Conservation (phyloP, 2,113 vertebrate species). For the Limnothrissa miodon region DNA sequence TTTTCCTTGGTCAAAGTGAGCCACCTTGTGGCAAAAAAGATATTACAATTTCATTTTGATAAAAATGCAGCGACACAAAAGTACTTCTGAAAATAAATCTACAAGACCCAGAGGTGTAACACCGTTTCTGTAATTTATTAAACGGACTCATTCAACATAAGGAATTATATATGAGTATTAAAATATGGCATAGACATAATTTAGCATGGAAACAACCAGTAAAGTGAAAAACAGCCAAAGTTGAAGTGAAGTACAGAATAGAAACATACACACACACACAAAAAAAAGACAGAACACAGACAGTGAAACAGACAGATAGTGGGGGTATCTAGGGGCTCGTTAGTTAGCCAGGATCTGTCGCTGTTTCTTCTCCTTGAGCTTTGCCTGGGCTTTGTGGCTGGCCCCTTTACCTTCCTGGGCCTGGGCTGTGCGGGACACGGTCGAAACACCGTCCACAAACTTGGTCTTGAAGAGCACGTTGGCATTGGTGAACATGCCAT, state of each 20-base stretch:
- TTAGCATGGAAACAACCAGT: neutral
- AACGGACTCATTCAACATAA: neutral
- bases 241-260: neutral
- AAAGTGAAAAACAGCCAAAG: neutral
- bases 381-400: conserved; percentile 52
- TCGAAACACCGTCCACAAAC: conserved; percentile 91
- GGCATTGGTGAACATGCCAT: conserved; percentile 98
- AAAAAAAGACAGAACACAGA: neutral
- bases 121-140: neutral
- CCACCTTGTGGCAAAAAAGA: neutral
- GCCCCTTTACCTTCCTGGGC: conserved; percentile 56
- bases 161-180: neutral
- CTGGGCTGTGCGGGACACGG: conserved; percentile 76
- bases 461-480: conserved; percentile 93
- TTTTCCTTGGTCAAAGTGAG: neutral
- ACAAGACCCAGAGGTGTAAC: neutral
- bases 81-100: neutral
- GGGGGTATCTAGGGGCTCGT: neutral
- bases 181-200: neutral
- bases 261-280: neutral
- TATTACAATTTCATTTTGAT: neutral
- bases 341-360: conserved; percentile 45
- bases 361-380: conserved; percentile 60
- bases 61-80: neutral
- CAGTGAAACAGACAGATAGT: neutral